Evolutionary conservation across 2,113 vertebrate genomes (phyloP), one percentile per base, ranked within the genome.

Genomic region (Oreochromis aureus): DNA sequence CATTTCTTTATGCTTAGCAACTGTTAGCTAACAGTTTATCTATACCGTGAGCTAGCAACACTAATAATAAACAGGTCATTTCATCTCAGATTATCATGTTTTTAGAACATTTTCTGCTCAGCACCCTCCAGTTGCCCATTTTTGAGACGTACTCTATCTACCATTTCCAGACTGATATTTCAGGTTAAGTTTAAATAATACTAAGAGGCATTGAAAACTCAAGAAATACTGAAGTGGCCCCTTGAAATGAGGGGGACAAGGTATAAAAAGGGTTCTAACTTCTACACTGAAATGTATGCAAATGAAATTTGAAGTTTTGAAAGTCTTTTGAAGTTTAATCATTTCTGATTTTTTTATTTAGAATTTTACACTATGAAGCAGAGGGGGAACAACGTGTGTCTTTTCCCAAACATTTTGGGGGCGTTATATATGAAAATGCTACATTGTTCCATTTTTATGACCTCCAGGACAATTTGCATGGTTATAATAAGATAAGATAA

Each of bases 71-170:
- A 36, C 32, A 3, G 61, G 32, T 66, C 32, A 36, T 36, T 66
- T 66, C 36, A 39, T 66, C 61, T 66, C 32, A 66, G 4, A 66
- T 66, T n/a, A 39, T 66, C 32, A 0, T 2, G 2, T 36, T 66
- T 36, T 66, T 1, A n/a, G 18, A 66, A n/a, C 4, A 66, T 66
- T 66, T 66, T 39, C 61, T 66, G 32, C 4, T 66, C 36, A 66
- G 36, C 61, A 66, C 18, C 32, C 2, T 36, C 6, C 61, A 66
- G 18, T 63, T 63, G 36, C 32, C 32, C 32, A 36, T 36, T 66
- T 36, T n/a, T 0, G 0, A 66, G 61, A 36, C 19, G 30, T 63
- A 7, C 32, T 12, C 10, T 63, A 0, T 63, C 32, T 63, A 12
- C 32, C 3, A 36, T n/a, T 36, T 63, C 10, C 30, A 7, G 59